Evolutionary conservation across 2,113 vertebrate species (phyloP).

Genomic region (Seriola rivoliana): DNA sequence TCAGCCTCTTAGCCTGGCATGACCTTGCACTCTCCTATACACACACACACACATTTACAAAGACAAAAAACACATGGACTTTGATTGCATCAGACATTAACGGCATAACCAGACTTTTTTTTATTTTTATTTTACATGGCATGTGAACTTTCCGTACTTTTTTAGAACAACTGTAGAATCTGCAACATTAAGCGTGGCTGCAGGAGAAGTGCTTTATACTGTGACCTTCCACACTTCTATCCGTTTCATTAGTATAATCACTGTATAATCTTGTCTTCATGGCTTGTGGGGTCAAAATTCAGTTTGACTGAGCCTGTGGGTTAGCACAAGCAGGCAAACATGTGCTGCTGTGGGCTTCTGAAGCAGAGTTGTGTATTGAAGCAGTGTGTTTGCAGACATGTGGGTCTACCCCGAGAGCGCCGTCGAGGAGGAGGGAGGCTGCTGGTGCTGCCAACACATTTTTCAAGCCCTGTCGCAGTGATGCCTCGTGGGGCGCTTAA

Average conservation of each 20-base stretch:
- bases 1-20: not conserved
- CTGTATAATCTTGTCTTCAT: conserved; percentile 26
- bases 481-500: conserved; percentile 53
- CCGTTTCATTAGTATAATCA: conserved; percentile 33
- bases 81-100: not conserved
- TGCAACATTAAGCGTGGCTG: conserved; percentile 24
- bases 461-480: conserved; percentile 34
- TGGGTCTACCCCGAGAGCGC: conserved; percentile 1
- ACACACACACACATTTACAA: not conserved
- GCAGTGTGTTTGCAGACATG: conserved; percentile 33
- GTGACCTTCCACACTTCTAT: conserved; percentile 19
- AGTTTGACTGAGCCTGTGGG: conserved; percentile 26
- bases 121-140: not conserved
- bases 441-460: conserved; percentile 34
- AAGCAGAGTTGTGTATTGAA: conserved; percentile 5
- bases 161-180: not conserved
- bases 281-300: conserved; percentile 2
- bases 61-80: not conserved
- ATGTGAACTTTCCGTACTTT: not conserved
- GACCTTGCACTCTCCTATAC: not conserved
- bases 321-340: not conserved
- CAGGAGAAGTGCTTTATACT: not conserved
- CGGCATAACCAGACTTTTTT: not conserved
- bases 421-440: not conserved
- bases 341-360: conserved; percentile 15